Evolutionary conservation across 2,797 vertebrate genomes (phyloP).

Genomic region (Crenuchus spilurus): DNA sequence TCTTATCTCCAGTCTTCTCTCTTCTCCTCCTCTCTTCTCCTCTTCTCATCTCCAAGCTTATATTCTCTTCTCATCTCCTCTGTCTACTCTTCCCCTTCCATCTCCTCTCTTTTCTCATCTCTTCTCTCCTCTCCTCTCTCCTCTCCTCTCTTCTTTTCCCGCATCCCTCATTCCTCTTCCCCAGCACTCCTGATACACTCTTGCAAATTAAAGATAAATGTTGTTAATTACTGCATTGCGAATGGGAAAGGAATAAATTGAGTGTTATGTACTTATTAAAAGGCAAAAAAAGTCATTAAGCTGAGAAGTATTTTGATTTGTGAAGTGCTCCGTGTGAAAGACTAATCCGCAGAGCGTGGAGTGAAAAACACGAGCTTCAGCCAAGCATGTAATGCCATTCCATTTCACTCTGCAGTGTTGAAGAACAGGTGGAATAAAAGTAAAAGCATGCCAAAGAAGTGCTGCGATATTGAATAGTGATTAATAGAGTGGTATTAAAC

Average conservation of each 20-base stretch:
- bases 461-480: not conserved
- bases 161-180: constrained; percentile 37
- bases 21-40: constrained; percentile 53
- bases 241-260: constrained; percentile 76
- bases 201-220: constrained; percentile 74
- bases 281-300: constrained; percentile 75
- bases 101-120: constrained; percentile 22
- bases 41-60: constrained; percentile 45
- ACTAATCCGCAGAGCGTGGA: constrained; percentile 55
- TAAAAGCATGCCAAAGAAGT: constrained; percentile 32
- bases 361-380: constrained; percentile 51
- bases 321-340: constrained; percentile 74
- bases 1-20: constrained; percentile 34
- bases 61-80: constrained; percentile 37
- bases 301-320: constrained; percentile 78
- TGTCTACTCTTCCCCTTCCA: constrained; percentile 47
- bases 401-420: constrained; percentile 72
- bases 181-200: constrained; percentile 63
- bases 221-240: constrained; percentile 81
- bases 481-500: constrained; percentile 12
- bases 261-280: constrained; percentile 81
- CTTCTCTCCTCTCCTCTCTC: constrained; percentile 36
- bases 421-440: constrained; percentile 62
- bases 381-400: constrained; percentile 76
- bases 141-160: constrained; percentile 55